These are phyloP conservation scores for Muscidifurax raptorellus DNA, from an alignment of 1,140 invertebrate genomes.

Conservation along the genomic window DNA sequence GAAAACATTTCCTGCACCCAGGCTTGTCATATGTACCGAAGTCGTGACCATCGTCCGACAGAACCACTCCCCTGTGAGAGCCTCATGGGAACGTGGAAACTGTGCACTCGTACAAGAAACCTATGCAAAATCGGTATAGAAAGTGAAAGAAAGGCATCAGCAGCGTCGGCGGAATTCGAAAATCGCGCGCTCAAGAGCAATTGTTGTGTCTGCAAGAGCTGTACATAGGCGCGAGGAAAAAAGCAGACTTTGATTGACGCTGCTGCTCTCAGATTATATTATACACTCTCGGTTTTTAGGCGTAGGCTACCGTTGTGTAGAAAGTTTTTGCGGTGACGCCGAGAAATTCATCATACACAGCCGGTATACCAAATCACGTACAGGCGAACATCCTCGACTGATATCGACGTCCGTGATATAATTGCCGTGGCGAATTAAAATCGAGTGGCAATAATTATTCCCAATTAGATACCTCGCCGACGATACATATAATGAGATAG, in stretches of 20 bases:
- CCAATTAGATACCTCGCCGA: neutral
- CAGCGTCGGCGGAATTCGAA: neutral
- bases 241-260: constrained; percentile 22
- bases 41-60: constrained; percentile 19
- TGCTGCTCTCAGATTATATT: no score
- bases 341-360: no score
- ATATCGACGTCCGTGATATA: neutral
- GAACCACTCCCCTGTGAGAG: neutral
- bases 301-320: neutral
- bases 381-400: neutral
- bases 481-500: constrained; percentile 33
- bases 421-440: neutral
- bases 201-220: neutral
- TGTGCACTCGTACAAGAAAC: constrained; percentile 6
- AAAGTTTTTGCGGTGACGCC: neutral
- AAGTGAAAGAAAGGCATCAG: constrained; percentile 19
- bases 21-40: neutral
- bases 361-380: no score
- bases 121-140: constrained; percentile 35
- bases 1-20: neutral
- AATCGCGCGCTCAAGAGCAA: neutral
- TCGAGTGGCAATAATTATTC: neutral
- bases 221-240: neutral
- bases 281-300: no score
- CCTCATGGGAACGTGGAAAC: constrained; percentile 15